A percentile compares a stretch with the other conserved stretches of the same genome.
These are phyloP conservation scores for Corythaixoides concolor DNA, from an alignment of 2,113 vertebrate genomes.

Conservation along the genomic window DNA sequence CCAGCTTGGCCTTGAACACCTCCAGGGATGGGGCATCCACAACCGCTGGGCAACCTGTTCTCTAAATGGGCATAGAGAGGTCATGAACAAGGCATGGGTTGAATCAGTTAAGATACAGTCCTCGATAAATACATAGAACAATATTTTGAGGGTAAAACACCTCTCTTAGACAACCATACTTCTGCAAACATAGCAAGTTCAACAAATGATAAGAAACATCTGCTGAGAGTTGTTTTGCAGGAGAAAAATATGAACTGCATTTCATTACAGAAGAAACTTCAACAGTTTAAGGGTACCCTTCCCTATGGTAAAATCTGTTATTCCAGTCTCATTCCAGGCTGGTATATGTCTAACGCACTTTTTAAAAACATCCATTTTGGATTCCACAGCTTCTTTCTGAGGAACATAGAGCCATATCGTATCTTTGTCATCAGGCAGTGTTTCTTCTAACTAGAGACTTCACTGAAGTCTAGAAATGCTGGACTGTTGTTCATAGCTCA, in stretches of 20 bases:
- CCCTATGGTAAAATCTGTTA: neutral
- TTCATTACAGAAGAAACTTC: neutral
- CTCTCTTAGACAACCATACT: neutral
- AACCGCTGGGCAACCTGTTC: too few species aligned
- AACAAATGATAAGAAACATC: neutral
- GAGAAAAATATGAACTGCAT: neutral
- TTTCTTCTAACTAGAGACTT: neutral
- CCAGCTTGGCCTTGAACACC: too few species aligned
- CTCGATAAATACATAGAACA: neutral
- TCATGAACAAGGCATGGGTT: neutral
- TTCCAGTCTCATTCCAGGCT: neutral
- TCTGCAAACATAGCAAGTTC: neutral
- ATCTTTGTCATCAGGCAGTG: neutral
- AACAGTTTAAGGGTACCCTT: neutral
- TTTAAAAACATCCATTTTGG: neutral
- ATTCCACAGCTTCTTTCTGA: conserved; percentile 24
- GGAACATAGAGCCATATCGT: neutral
- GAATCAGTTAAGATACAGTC: neutral
- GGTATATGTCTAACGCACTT: neutral
- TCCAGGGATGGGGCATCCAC: too few species aligned
- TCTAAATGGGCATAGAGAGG: neutral
- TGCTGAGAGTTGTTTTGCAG: neutral
- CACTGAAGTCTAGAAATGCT: neutral
- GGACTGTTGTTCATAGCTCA: neutral
- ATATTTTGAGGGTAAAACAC: neutral